A percentile compares a stretch with the other conserved stretches of the same genome.
These are phyloP conservation scores for Pogonomyrmex barbatus DNA, from an alignment of 1,140 invertebrate species.

Conservation along the genomic window DNA sequence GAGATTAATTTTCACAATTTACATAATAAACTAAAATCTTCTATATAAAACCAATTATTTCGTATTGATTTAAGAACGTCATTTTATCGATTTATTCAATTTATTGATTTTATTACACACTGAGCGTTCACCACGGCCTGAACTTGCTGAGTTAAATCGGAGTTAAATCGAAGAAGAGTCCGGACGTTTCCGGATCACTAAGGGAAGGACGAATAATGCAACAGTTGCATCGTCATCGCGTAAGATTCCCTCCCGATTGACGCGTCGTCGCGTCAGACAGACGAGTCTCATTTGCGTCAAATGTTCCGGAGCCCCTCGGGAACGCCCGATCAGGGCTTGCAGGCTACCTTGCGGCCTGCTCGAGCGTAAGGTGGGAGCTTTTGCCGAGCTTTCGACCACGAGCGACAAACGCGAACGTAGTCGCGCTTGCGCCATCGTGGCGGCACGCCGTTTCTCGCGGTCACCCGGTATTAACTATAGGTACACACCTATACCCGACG, in stretches of 20 bases:
- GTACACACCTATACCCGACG: slow-evolving; percentile 79
- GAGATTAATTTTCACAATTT: not conserved
- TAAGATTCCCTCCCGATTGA: slow-evolving; percentile 22
- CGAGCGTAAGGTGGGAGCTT: slow-evolving; percentile 68
- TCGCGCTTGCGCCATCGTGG: slow-evolving; percentile 77
- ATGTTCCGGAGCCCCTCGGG: slow-evolving; percentile 35
- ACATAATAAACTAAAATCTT: not conserved
- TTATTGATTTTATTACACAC: slow-evolving; percentile 9
- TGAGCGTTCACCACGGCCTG: not conserved
- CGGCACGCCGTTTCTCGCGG: slow-evolving; percentile 61
- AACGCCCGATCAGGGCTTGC: not conserved
- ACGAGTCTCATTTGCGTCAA: slow-evolving; percentile 47
- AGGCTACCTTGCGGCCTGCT: slow-evolving; percentile 40
- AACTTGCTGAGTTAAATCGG: slow-evolving; percentile 8
- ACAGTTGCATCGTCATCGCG: slow-evolving; percentile 34
- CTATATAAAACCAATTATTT: not conserved
- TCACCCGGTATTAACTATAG: slow-evolving; percentile 75
- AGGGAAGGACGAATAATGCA: slow-evolving; percentile 21
- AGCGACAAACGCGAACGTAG: slow-evolving; percentile 74
- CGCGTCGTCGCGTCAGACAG: slow-evolving; percentile 3
- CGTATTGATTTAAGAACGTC: not conserved
- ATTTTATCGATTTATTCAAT: not conserved
- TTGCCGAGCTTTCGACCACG: slow-evolving; percentile 77
- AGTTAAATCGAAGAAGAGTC: not conserved
- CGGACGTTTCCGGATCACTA: slow-evolving; percentile 20